Conservation (phyloP, 2,888 invertebrate species). For the Branchipolynoe longqiensis region DNA sequence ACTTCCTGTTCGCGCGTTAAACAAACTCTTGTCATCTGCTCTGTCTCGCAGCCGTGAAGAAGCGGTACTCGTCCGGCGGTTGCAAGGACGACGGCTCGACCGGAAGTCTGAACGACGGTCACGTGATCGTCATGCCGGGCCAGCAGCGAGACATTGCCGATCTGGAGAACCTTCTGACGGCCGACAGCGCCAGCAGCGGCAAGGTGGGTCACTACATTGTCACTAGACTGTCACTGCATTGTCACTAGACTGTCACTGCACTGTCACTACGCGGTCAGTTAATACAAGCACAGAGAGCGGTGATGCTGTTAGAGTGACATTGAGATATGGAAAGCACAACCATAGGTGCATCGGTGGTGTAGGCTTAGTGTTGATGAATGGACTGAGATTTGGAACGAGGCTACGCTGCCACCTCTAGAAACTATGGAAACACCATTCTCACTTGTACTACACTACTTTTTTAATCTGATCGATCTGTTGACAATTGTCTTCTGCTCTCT, state of each 20-base stretch:
- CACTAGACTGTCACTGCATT: no score
- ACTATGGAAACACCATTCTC: neutral
- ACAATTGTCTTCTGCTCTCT: neutral
- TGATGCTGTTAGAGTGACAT: no score
- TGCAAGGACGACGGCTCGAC: conserved; percentile 67
- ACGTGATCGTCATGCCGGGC: conserved; percentile 45
- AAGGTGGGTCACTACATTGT: conserved; percentile 32
- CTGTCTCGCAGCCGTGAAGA: conserved; percentile 62
- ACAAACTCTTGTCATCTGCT: no score
- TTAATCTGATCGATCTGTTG: neutral
- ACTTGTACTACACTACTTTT: neutral
- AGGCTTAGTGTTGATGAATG: neutral
- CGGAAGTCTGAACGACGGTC: conserved; percentile 63
- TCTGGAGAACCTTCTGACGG: conserved; percentile 26
- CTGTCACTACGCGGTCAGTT: no score
- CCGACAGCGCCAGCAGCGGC: conserved; percentile 33
- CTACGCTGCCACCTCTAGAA: neutral
- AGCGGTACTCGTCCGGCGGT: conserved; percentile 65
- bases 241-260: no score
- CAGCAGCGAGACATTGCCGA: conserved; percentile 28
- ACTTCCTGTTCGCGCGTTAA: no score
- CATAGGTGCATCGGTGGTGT: no score
- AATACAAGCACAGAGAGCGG: no score
- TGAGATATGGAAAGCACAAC: no score
- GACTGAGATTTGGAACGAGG: neutral